Percentiles rank a stretch among this genome's conserved stretches.
These are phyloP conservation scores for Cosmorhoe ocellata DNA, from an alignment of 2,888 invertebrate genomes.

Conservation along the genomic window DNA sequence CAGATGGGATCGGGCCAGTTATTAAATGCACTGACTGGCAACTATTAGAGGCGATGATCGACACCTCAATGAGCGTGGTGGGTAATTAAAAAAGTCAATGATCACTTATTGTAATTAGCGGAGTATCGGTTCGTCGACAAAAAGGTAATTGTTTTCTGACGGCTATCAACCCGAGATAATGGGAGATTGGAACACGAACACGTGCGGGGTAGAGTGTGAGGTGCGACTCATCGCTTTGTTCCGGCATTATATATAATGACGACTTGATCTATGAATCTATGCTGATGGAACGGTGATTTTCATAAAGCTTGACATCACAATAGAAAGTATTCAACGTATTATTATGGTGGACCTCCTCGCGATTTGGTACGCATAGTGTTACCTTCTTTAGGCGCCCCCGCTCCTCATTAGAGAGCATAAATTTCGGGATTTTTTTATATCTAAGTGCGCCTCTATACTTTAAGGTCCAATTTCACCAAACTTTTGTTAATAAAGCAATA, in stretches of 20 bases:
- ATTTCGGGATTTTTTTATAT: too few relatives aligned
- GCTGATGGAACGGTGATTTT: not conserved
- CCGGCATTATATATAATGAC: slow-evolving; percentile 21
- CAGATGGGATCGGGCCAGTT: slow-evolving; percentile 44
- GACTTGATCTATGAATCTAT: slow-evolving; percentile 5
- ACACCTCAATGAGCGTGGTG: slow-evolving; percentile 74
- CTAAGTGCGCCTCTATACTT: too few relatives aligned
- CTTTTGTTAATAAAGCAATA: too few relatives aligned
- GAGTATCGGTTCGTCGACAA: slow-evolving; percentile 69
- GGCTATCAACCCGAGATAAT: slow-evolving; percentile 59
- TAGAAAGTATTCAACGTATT: too few relatives aligned
- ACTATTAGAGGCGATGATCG: slow-evolving; percentile 71
- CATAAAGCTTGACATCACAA: not conserved
- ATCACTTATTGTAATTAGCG: slow-evolving; percentile 80
- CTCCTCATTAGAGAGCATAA: too few relatives aligned
- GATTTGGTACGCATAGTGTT: too few relatives aligned
- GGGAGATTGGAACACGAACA: slow-evolving; percentile 48
- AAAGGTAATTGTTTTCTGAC: slow-evolving; percentile 78
- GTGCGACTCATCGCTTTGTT: slow-evolving; percentile 22
- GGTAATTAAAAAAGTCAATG: slow-evolving; percentile 79
- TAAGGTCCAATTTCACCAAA: too few relatives aligned
- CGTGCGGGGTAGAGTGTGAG: slow-evolving; percentile 44
- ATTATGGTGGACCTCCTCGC: too few relatives aligned
- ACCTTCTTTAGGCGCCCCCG: too few relatives aligned
- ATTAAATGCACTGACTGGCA: slow-evolving; percentile 81